A percentile compares a stretch with the other conserved stretches of the same genome.
Conservation (phyloP, 1,140 invertebrate species). For the Eupristina koningsbergeri region DNA sequence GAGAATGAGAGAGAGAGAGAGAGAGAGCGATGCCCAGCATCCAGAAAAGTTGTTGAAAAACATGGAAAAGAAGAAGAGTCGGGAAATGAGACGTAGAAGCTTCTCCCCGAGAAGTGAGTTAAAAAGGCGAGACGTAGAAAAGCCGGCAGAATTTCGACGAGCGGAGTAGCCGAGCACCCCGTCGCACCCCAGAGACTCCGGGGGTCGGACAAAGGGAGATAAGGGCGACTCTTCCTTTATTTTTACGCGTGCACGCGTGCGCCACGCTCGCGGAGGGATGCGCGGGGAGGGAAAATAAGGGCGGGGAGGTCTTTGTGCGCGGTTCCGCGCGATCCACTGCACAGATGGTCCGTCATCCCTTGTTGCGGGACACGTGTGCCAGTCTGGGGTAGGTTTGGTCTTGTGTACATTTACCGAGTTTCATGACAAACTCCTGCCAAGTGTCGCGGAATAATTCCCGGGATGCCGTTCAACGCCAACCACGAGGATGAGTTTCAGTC, state of each 20-base stretch:
- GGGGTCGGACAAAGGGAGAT: background rate
- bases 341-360: background rate
- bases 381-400: too few relatives aligned
- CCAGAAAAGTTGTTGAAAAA: too few relatives aligned
- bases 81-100: conserved; percentile 32
- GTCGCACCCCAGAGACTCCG: conserved; percentile 14
- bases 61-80: background rate
- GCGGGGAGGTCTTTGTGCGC: background rate
- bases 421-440: too few relatives aligned
- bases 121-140: conserved; percentile 40
- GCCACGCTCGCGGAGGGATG: background rate
- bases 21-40: too few relatives aligned
- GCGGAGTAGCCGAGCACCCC: too few relatives aligned
- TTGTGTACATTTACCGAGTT: too few relatives aligned
- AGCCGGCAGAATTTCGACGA: conserved; percentile 17
- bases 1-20: too few relatives aligned
- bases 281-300: background rate
- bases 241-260: background rate
- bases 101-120: background rate
- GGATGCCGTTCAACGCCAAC: background rate
- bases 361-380: background rate
- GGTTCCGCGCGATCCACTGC: background rate
- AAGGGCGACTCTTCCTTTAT: background rate
- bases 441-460: background rate
- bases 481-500: background rate